These are phyloP conservation scores for Leptopilina syphax DNA, from an alignment of 2,888 invertebrate genomes.

Conservation along the genomic window DNA sequence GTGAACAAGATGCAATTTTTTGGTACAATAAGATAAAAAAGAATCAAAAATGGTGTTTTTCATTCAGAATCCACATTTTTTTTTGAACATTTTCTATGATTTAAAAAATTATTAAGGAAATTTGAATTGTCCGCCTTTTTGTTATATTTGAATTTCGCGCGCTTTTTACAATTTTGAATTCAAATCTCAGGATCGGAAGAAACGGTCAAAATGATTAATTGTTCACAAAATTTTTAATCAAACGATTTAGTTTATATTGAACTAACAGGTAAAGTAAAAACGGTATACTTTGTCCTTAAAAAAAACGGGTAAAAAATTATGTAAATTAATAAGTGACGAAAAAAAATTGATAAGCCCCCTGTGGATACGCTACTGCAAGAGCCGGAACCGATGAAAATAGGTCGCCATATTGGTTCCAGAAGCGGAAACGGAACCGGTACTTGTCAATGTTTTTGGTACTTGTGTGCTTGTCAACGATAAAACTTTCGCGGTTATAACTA, in stretches of 20 bases:
- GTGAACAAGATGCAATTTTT: constrained; percentile 70
- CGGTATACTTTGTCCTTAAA: no score
- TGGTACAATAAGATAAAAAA: constrained; percentile 71
- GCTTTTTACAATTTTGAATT: no score
- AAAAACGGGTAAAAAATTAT: no score
- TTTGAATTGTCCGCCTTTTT: no score
- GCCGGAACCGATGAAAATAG: constrained; percentile 23
- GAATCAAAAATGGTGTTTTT: constrained; percentile 47
- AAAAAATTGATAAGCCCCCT: neutral
- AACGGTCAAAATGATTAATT: no score
- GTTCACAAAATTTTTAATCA: no score
- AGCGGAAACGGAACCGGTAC: constrained; percentile 37
- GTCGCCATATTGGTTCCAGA: constrained; percentile 37
- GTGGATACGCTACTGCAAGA: constrained; percentile 19
- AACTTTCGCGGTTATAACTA: constrained; percentile 4
- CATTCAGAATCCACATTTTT: neutral
- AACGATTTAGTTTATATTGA: no score
- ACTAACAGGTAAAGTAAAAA: no score
- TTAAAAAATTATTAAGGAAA: no score
- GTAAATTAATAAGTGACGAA: neutral
- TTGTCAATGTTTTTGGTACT: neutral
- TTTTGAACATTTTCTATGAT: neutral
- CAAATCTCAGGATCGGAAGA: no score
- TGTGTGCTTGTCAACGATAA: neutral
- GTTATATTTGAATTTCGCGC: no score